Evolutionary conservation across 2,888 invertebrate species (phyloP).

Genomic region (Scrobipalpa atriplicella): DNA sequence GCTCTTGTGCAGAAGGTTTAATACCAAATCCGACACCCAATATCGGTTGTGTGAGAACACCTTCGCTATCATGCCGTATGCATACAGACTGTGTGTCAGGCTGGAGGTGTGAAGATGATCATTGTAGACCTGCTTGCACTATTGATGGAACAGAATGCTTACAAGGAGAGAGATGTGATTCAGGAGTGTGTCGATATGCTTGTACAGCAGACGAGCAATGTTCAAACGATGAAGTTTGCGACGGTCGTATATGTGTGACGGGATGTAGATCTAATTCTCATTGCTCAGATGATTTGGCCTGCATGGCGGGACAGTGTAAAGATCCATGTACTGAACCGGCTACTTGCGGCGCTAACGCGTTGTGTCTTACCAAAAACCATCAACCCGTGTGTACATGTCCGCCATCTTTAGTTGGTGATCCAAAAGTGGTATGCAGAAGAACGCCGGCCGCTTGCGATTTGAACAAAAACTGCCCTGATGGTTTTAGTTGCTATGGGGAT

Average conservation of each 20-base stretch:
- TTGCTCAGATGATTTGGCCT: conserved; percentile 88
- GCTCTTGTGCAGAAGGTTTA: conserved; percentile 89
- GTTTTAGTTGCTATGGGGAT: conserved; percentile 89
- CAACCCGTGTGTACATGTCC: conserved; percentile 89
- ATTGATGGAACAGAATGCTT: conserved; percentile 87
- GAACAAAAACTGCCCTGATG: conserved; percentile 86
- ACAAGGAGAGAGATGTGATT: conserved; percentile 90
- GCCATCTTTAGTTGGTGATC: conserved; percentile 87
- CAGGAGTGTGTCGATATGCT: conserved; percentile 91
- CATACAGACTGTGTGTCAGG: conserved; percentile 90
- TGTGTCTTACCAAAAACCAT: conserved; percentile 88
- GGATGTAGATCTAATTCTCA: conserved; percentile 93
- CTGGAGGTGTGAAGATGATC: conserved; percentile 87
- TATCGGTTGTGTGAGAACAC: conserved; percentile 92
- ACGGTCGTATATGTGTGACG: conserved; percentile 88
- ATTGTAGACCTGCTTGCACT: conserved; percentile 91
- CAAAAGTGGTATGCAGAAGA: conserved; percentile 88
- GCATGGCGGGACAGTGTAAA: conserved; percentile 89
- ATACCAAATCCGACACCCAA: conserved; percentile 95
- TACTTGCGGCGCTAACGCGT: conserved; percentile 92
- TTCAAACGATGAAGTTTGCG: conserved; percentile 93
- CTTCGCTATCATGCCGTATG: conserved; percentile 87
- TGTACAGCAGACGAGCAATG: conserved; percentile 94
- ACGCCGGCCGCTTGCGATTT: conserved; percentile 84
- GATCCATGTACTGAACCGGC: conserved; percentile 90